Percentiles rank a stretch among this genome's conserved stretches.
phyloP scores from a whole-genome alignment of 2,797 vertebrate species.

The Gallinago stenura region DNA sequence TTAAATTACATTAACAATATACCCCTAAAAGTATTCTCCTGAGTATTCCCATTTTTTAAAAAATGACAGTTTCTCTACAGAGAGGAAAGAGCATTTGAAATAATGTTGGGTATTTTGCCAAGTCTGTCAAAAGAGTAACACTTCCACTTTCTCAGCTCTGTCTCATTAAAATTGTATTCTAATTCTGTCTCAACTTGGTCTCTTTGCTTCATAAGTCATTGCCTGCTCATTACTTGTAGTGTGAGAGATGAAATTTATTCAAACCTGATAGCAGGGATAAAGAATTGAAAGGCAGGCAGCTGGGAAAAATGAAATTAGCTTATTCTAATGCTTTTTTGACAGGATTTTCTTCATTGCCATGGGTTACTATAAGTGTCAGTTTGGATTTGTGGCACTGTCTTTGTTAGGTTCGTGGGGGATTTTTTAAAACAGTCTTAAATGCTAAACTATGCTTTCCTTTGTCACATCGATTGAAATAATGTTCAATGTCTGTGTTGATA shows the following conservation, averaged over 20 bases:
- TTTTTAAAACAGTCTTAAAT: constrained; percentile 55
- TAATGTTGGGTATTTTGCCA: constrained; percentile 83
- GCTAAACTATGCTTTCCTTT: constrained; percentile 49
- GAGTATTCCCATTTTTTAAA: constrained; percentile 24
- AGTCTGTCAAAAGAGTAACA: constrained; percentile 82
- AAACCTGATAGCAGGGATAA: constrained; percentile 80
- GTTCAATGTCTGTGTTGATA: constrained; percentile 24
- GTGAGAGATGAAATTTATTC: constrained; percentile 84
- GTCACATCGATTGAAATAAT: constrained; percentile 48
- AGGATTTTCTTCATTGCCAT: constrained; percentile 69
- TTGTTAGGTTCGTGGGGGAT: constrained; percentile 64
- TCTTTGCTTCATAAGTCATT: constrained; percentile 84
- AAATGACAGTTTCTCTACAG: constrained; percentile 72
- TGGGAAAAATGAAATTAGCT: constrained; percentile 82
- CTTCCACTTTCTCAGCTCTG: constrained; percentile 77
- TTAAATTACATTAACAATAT: constrained; percentile 71
- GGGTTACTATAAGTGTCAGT: constrained; percentile 72
- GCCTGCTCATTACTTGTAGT: constrained; percentile 83
- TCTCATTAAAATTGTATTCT: constrained; percentile 86
- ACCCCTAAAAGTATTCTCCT: constrained; percentile 50
- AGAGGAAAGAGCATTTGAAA: constrained; percentile 78
- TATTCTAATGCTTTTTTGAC: constrained; percentile 76
- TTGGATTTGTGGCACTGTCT: constrained; percentile 75
- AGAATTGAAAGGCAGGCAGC: constrained; percentile 80
- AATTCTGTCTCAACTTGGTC: constrained; percentile 82